Evolutionary conservation across 2,113 vertebrate genomes (phyloP).

Genomic region (Phainopepla nitens): DNA sequence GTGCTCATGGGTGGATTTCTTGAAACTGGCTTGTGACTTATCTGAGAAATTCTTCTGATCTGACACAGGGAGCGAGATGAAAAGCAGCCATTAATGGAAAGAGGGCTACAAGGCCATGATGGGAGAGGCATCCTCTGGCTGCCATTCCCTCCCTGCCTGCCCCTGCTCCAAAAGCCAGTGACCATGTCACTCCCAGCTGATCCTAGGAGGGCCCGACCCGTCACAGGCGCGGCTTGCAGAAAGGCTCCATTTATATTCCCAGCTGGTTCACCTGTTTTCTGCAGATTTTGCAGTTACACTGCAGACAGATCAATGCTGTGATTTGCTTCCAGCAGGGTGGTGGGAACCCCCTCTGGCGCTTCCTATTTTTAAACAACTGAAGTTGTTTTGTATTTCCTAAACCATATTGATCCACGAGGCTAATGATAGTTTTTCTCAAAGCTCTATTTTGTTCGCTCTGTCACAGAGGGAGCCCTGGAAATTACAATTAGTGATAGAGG

Average conservation of each 20-base stretch:
- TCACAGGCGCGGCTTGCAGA: neutral
- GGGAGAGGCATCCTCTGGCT: neutral
- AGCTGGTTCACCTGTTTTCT: conserved; percentile 22
- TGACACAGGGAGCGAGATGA: neutral
- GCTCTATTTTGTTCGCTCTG: conserved; percentile 50
- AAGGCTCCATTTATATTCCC: conserved; percentile 40
- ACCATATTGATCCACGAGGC: conserved; percentile 63
- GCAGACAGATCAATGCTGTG: conserved; percentile 63
- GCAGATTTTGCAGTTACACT: conserved; percentile 48
- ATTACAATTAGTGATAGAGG: conserved; percentile 64
- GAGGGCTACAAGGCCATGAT: neutral
- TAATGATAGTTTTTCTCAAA: conserved; percentile 72
- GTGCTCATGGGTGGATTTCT: neutral
- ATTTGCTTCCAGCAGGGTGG: conserved; percentile 56
- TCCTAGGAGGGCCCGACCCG: neutral
- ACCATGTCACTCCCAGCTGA: neutral
- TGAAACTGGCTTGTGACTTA: neutral
- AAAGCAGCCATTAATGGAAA: neutral
- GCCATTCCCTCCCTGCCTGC: neutral
- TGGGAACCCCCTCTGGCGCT: conserved; percentile 63
- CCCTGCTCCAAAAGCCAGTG: neutral
- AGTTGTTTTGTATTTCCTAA: conserved; percentile 71
- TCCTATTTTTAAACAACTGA: conserved; percentile 72
- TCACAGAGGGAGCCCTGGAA: conserved; percentile 65
- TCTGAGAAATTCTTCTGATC: neutral